Evolutionary conservation across 1,140 invertebrate species (phyloP).

Genomic region (Sycophila sp.): DNA sequence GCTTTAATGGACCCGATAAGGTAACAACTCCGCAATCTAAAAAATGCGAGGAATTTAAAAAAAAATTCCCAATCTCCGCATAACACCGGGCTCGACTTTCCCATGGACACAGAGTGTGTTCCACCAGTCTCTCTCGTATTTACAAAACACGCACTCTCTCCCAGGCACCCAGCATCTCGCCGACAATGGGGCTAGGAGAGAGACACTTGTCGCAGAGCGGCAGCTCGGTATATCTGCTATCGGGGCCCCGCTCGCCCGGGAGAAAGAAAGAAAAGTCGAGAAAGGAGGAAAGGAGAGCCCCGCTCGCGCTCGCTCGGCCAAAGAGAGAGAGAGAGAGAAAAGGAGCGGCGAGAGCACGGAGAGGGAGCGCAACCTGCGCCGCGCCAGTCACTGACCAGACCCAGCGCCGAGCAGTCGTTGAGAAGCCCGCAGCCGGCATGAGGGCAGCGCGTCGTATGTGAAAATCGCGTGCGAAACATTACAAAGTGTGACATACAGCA

Average conservation of each 20-base stretch:
- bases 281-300: constrained; percentile 35
- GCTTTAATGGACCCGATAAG: too few species aligned
- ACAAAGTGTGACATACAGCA: too few species aligned
- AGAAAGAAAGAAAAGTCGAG: constrained; percentile 16
- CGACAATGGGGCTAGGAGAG: constrained; percentile 28
- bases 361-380: constrained; percentile 51
- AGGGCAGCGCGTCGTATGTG: too few species aligned
- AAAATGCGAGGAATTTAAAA: neutral
- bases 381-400: constrained; percentile 61
- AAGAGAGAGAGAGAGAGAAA: constrained; percentile 20
- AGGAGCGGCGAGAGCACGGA: constrained; percentile 19
- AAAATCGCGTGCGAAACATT: too few species aligned
- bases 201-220: constrained; percentile 26
- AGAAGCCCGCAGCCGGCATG: too few species aligned
- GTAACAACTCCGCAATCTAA: too few species aligned
- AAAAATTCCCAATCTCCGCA: too few species aligned
- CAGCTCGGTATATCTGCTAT: too few species aligned
- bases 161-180: neutral
- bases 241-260: neutral
- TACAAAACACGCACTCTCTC: neutral
- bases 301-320: constrained; percentile 1
- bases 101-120: neutral
- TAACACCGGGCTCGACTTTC: neutral
- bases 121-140: neutral
- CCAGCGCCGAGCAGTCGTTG: too few species aligned